phyloP scores from a whole-genome alignment of 1,140 invertebrate species.

The Drosophila insularis region DNA sequence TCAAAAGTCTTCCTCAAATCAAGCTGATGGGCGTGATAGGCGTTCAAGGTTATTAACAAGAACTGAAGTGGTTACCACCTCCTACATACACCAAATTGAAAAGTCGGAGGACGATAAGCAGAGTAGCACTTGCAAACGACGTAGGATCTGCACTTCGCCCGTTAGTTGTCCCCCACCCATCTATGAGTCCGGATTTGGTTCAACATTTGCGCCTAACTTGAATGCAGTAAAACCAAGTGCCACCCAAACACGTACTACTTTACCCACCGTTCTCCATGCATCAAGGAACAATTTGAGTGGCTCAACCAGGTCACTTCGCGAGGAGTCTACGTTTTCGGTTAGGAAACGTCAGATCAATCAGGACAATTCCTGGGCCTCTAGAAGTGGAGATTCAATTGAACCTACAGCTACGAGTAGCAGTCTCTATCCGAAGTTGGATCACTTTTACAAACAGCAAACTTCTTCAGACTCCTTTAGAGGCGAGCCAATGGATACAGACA shows the following conservation, averaged over 20 bases:
- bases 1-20: not conserved
- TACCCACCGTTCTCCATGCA: not conserved
- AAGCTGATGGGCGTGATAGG: not conserved
- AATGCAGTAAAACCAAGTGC: not conserved
- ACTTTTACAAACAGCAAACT: not conserved
- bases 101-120: not conserved
- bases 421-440: not conserved
- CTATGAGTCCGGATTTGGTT: not conserved
- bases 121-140: not conserved
- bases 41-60: not conserved
- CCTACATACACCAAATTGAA: not conserved
- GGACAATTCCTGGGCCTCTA: not conserved
- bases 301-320: not conserved
- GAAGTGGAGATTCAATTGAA: no score
- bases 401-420: not conserved
- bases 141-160: not conserved
- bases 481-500: constrained; percentile 1
- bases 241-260: not conserved
- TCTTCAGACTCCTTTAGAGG: not conserved
- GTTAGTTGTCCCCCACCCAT: not conserved
- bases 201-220: not conserved
- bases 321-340: not conserved
- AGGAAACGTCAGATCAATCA: not conserved
- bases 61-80: not conserved
- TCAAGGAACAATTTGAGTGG: not conserved